phyloP scores from a whole-genome alignment of 2,113 vertebrate species.

The Melanotaenia duboulayi region DNA sequence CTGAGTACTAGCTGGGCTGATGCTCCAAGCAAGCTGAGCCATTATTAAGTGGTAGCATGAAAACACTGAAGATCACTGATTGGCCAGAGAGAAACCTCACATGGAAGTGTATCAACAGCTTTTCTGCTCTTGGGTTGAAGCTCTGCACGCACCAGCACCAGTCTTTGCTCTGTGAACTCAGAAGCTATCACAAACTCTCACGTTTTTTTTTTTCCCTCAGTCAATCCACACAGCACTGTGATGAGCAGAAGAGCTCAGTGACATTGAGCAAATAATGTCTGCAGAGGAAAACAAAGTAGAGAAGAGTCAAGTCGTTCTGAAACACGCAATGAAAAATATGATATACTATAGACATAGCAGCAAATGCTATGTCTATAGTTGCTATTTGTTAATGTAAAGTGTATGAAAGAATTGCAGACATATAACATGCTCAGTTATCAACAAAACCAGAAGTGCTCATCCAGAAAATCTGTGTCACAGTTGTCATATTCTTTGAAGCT shows the following conservation, averaged over 20 bases:
- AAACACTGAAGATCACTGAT: not conserved
- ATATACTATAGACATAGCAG: too few relatives aligned
- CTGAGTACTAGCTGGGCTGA: not conserved
- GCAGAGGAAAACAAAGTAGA: not conserved
- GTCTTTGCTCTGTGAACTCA: too few relatives aligned
- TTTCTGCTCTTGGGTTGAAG: too few relatives aligned
- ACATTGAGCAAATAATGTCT: not conserved
- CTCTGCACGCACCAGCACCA: too few relatives aligned
- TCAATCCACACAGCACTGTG: too few relatives aligned
- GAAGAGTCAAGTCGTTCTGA: not conserved
- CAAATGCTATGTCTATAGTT: too few relatives aligned
- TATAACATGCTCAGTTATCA: not conserved
- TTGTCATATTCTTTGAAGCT: conserved; percentile 14
- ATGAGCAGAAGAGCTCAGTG: not conserved
- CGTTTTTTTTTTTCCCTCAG: too few relatives aligned
- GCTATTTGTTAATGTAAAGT: not conserved
- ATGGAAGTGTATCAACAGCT: not conserved
- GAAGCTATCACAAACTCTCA: too few relatives aligned
- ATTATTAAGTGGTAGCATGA: not conserved
- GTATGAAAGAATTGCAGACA: not conserved
- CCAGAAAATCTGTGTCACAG: conserved; percentile 41
- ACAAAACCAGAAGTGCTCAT: not conserved
- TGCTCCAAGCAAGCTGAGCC: not conserved
- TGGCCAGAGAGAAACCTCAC: not conserved
- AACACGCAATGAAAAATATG: not conserved